Percentiles rank a stretch among this genome's conserved stretches.
These are phyloP conservation scores for Pteropus alecto DNA, from an alignment of 2,113 vertebrate species.

Conservation along the genomic window DNA sequence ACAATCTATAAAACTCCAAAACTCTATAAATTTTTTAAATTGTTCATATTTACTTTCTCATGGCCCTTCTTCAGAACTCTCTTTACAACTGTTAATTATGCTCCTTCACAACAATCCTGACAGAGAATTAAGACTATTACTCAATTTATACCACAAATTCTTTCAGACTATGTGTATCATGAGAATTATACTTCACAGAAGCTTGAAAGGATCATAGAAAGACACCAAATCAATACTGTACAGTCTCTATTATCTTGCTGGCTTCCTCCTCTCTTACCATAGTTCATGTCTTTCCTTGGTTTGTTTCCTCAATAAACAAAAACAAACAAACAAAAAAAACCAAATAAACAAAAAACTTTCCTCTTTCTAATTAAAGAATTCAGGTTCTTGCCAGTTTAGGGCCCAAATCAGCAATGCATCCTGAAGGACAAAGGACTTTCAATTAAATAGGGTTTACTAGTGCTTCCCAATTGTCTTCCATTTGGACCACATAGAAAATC, in stretches of 20 bases:
- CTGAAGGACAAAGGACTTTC: neutral
- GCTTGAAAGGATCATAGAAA: neutral
- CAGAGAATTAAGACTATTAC: neutral
- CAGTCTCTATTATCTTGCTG: neutral
- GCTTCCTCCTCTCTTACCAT: neutral
- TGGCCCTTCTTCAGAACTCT: neutral
- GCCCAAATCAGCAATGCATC: neutral
- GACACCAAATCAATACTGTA: neutral
- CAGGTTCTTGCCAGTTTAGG: neutral
- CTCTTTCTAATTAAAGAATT: neutral
- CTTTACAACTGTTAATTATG: neutral
- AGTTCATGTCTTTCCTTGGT: neutral
- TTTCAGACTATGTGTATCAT: neutral
- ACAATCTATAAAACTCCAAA: neutral
- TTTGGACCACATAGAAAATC: neutral
- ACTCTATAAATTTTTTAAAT: neutral
- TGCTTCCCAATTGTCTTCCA: neutral
- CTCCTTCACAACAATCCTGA: neutral
- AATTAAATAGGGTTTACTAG: neutral
- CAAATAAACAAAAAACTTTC: neutral
- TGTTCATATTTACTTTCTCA: neutral
- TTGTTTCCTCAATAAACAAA: neutral
- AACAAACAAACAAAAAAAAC: neutral
- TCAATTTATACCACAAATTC: neutral
- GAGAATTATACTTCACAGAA: neutral